Evolutionary conservation across 2,888 invertebrate species (phyloP), one percentile per base, ranked within the genome.

Genomic region (Notocelia uddmanniana): DNA sequence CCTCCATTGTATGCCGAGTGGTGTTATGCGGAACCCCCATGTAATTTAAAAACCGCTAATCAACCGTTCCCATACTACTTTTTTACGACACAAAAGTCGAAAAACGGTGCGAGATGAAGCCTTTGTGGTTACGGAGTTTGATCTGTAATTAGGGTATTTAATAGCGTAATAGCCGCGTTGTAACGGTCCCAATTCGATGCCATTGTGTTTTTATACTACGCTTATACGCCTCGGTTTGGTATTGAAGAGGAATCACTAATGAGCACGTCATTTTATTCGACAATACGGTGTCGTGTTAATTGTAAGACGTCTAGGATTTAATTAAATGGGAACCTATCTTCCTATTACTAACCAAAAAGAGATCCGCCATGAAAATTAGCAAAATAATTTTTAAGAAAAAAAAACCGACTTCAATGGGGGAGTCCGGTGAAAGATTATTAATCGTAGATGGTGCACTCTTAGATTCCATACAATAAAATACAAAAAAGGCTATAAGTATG

Each of bases 101-200:
- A 88, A 86, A 64, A 86, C 82, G 83, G 82, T 84, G 78, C 83
- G 82, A 91, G 89, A 91, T 88, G 85, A 86, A 86, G 83, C 82
- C 84, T 88, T 89, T 92, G 93, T 89, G 93, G 92, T 91, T 87
- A 83, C 85, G 83, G 81, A 87, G 86, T 91, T 92, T 90, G 90
- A 92, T 89, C 85, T 85, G 86, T 92, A 92, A 93, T 93, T 92
- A 89, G 89, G 90, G 90, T 88, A 80, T 85, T 90, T 92, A 91
- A 83, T 86, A 83, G 83, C 83, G 86, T 91, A 91, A 90, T 90
- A 83, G 87, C 84, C 81, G 76, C 73, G 74, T 76, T 31, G 87
- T 90, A 91, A 91, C 91, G 91, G 91, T 89, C 84, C 84, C 87
- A 83, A 88, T 90, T 85, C 84, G 85, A 86, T 82, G 80, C 83